phyloP scores from a whole-genome alignment of 2,113 vertebrate species.

The Picathartes gymnocephalus region DNA sequence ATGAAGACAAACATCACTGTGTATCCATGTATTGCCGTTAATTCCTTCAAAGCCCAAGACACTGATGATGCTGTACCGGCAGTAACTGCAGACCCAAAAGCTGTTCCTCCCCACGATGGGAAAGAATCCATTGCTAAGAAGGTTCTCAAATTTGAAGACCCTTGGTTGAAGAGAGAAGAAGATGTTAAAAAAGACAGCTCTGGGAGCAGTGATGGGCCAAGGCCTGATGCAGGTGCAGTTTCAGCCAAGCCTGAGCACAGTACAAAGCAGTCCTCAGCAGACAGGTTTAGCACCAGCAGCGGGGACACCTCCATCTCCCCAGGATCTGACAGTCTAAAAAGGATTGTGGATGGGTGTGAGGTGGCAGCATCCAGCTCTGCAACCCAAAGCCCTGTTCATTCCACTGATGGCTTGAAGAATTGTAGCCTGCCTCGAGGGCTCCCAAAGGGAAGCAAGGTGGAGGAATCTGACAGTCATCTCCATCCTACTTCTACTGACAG shows the following conservation, averaged over 20 bases:
- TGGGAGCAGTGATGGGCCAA: neutral
- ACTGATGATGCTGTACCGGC: slow-evolving; percentile 16
- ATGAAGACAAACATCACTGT: slow-evolving; percentile 83
- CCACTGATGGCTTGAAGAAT: slow-evolving; percentile 73
- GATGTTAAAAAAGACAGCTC: slow-evolving; percentile 50
- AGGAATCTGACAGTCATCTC: slow-evolving; percentile 75
- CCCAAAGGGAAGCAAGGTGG: slow-evolving; percentile 74
- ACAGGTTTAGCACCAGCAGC: slow-evolving; percentile 77
- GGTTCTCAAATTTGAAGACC: slow-evolving; percentile 88
- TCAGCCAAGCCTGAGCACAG: slow-evolving; percentile 69
- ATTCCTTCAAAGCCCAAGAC: slow-evolving; percentile 77
- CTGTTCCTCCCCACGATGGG: slow-evolving; percentile 36
- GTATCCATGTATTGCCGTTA: slow-evolving; percentile 84
- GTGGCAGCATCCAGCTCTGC: slow-evolving; percentile 63
- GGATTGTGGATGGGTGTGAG: slow-evolving; percentile 90
- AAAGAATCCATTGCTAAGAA: slow-evolving; percentile 67
- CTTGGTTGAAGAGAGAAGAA: slow-evolving; percentile 91
- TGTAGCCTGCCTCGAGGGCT: slow-evolving; percentile 82
- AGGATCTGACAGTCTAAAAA: slow-evolving; percentile 72
- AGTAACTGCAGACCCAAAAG: slow-evolving; percentile 35
- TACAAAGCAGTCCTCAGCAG: slow-evolving; percentile 12
- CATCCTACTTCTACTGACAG: slow-evolving; percentile 58
- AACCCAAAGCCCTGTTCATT: slow-evolving; percentile 69
- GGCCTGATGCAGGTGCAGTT: slow-evolving; percentile 15
- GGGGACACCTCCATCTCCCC: slow-evolving; percentile 77